Evolutionary conservation across 2,797 vertebrate species (phyloP).

Genomic region (Peromyscus melanophrys): DNA sequence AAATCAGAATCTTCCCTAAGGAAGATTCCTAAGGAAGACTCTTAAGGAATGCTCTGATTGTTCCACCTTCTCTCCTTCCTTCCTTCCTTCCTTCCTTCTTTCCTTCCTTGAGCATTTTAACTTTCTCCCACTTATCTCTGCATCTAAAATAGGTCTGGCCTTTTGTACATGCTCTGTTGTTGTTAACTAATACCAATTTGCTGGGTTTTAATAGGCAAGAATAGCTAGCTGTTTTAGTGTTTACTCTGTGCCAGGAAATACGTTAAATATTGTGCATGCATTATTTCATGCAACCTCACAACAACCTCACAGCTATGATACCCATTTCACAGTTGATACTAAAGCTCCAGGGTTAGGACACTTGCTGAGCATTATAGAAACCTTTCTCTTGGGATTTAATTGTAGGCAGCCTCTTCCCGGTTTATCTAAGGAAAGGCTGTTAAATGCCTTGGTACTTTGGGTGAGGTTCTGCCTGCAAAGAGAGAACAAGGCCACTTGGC

Average conservation of each 20-base stretch:
- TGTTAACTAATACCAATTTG: background rate
- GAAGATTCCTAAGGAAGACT: background rate
- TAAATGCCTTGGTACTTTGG: background rate
- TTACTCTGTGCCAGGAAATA: background rate
- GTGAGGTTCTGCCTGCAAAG: background rate
- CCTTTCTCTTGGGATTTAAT: background rate
- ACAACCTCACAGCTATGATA: background rate
- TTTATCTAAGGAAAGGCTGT: background rate
- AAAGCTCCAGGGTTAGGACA: background rate
- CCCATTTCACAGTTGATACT: background rate
- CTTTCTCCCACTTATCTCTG: background rate
- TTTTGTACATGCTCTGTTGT: background rate
- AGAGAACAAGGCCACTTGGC: background rate
- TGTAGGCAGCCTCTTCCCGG: background rate
- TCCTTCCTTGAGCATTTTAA: background rate
- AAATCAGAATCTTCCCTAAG: constrained; percentile 3
- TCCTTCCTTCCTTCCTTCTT: background rate
- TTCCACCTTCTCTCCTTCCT: background rate
- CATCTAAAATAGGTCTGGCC: background rate
- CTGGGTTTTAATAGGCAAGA: background rate
- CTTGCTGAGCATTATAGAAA: background rate
- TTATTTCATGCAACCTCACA: background rate
- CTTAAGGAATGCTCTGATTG: background rate
- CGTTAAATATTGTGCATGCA: background rate
- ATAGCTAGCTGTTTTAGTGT: background rate